These are phyloP conservation scores for Archaeoteleia sp. DNA, from an alignment of 2,888 invertebrate species.

Conservation along the genomic window DNA sequence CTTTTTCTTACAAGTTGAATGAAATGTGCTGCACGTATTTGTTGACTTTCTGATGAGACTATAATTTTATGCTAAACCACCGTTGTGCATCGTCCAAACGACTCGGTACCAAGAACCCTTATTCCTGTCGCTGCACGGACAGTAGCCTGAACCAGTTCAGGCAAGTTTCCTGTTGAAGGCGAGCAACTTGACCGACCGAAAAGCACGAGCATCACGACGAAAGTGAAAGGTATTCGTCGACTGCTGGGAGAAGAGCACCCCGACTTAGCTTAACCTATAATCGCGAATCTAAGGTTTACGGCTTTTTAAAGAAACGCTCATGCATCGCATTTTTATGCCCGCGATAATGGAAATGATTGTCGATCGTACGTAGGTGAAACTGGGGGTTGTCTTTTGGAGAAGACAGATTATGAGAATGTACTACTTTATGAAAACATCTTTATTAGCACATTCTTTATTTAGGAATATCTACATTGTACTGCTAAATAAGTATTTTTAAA, in stretches of 20 bases:
- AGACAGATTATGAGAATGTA: no score
- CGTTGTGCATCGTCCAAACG: constrained; percentile 19
- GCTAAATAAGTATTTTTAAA: no score
- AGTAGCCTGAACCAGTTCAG: constrained; percentile 50
- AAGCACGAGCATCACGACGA: constrained; percentile 61
- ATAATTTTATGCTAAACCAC: constrained; percentile 41
- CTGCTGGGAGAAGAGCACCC: constrained; percentile 47
- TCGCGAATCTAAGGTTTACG: constrained; percentile 22
- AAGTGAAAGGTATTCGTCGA: constrained; percentile 67
- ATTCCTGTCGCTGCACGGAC: constrained; percentile 25
- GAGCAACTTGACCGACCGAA: constrained; percentile 45
- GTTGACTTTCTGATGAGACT: constrained; percentile 21
- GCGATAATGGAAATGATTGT: constrained; percentile 15
- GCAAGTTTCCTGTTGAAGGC: constrained; percentile 44
- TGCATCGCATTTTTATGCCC: no score
- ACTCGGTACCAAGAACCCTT: constrained; percentile 33
- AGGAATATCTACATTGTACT: no score
- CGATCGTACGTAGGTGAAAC: constrained; percentile 18
- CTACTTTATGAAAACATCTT: no score
- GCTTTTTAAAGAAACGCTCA: constrained; percentile 25
- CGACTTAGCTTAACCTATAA: constrained; percentile 51
- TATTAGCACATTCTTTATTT: no score
- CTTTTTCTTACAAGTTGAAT: constrained; percentile 1
- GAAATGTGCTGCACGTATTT: constrained; percentile 16
- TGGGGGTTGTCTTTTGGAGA: no score